Conservation (phyloP, 1,140 invertebrate species). For the Hycleus cichorii region DNA sequence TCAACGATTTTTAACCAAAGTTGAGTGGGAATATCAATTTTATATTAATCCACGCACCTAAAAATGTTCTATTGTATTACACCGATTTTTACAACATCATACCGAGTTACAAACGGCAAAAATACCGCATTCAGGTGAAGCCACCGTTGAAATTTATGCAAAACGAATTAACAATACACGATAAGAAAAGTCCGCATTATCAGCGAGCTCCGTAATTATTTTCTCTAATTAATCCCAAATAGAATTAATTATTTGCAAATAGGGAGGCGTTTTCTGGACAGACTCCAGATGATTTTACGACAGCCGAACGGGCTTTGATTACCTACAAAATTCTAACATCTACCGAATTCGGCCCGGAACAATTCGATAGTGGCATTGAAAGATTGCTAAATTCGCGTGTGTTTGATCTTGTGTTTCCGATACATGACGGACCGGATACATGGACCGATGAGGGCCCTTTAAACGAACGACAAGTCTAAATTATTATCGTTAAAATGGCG, state of each 20-base stretch:
- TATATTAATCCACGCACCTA: constrained; percentile 3
- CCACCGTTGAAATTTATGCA: constrained; percentile 4
- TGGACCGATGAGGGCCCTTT: constrained; percentile 38
- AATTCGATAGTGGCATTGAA: constrained; percentile 45
- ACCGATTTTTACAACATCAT: background rate
- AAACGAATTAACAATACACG: background rate
- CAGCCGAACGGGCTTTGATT: constrained; percentile 22
- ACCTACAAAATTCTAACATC: constrained; percentile 19
- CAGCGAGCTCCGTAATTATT: constrained; percentile 1
- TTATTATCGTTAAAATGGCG: background rate
- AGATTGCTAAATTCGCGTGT: constrained; percentile 48
- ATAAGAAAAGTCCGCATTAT: background rate
- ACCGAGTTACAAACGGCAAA: background rate
- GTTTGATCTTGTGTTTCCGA: constrained; percentile 52
- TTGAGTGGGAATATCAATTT: constrained; percentile 1
- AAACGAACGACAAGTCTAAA: constrained; percentile 25
- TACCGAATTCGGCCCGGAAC: constrained; percentile 10
- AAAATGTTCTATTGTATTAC: background rate
- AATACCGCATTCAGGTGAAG: background rate
- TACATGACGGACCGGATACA: constrained; percentile 48
- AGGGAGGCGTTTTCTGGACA: constrained; percentile 17
- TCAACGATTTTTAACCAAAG: background rate
- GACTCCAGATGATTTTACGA: constrained; percentile 15
- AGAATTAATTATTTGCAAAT: background rate
- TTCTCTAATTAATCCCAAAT: background rate